Base-by-base conservation (phyloP, 2,888 invertebrate genomes). In the Tridacna crocea region DNA sequence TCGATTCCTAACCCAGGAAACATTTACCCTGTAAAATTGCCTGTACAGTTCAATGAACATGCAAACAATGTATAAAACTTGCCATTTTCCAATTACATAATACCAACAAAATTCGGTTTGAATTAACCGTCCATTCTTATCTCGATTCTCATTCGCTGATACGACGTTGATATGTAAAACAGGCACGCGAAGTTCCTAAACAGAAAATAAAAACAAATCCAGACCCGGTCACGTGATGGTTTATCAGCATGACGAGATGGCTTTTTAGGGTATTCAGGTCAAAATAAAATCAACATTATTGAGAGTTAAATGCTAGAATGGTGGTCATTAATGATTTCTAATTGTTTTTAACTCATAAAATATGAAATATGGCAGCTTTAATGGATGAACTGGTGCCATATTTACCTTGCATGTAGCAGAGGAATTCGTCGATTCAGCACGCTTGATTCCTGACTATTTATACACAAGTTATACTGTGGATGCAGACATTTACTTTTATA, bases 41-140 rank as follows among this genome's bases (percentile, higher is more conserved):
- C 46, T n/a, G 51, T 47, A 70, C 51, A 24, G 72, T 36, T 46
- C 77, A 47, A 72, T 70, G 70, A 58, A 61, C 77, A 77, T 77
- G 77, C 77, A 68, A 77, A 46, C 47, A 58, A 47, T 70, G 70
- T 77, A 77, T 77, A 77, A 75, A 77, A 77, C 77, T 61, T 77
- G 77, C 36, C 58, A 24, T 72, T 77, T 77, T 36, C 77, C 77
- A 77, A 77, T 77, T 77, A 77, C 77, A 77, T 77, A 77, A 77
- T 77, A 72, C 77, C 70, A 36, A 77, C 70, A 77, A 77, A 77
- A 60, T 70, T 70, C 36, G 22, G 48, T 47, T 27, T n/a, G 70
- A 77, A 70, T 77, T 77, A 70, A 77, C 72, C 72, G 26, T 55
- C 46, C n/a, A 22, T 47, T 75, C 75, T 75, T 75, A 75, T 75